Base-by-base conservation (phyloP, 2,888 invertebrate genomes). In the Drosophila diplacantha region DNA sequence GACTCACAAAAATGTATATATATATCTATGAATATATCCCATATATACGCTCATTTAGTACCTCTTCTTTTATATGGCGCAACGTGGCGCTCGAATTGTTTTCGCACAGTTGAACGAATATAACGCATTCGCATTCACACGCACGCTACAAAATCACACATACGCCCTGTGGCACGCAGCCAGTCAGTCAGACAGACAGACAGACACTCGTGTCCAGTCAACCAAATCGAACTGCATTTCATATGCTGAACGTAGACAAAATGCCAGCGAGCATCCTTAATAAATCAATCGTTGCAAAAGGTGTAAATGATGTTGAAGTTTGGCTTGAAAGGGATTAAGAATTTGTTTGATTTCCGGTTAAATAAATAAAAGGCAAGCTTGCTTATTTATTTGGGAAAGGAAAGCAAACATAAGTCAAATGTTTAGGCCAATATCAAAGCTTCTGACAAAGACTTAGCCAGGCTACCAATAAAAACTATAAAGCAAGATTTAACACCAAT, bases 21-120 rank as follows among this genome's bases (percentile, higher is more conserved):
- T 16, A 29, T 18, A 24, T 26, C 5, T 22, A 22, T 22, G 22
- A 22, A 22, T 22, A 22, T 20, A 20, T 20, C 20, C 20, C 3
- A 20, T 18, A 24, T 26, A 16, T 61, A 20, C 16, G 43, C 46
- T n/a, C n/a, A 50, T 61, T 61, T 38, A 52, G 39, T 62, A 52
- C 62, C 63, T 61, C 9, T 50, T 46, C 63, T 62, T 66, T 51
- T 66, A 51, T 66, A 51, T 51, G 49, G 56, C 51, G 43, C 47
- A 62, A 69, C 69, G 62, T 56, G 56, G 70, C 70, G 68, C 56
- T 52, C 31, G 70, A 69, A 68, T 68, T 69, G 70, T 68, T 69
- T 68, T 68, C 56, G 69, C 55, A 37, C 68, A 59, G 52, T 66
- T 68, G 66, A 52, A 16, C 49, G 52, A 67, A 59, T 68, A 44